Conservation (phyloP, 2,797 vertebrate genomes). For the Dermochelys coriacea region DNA sequence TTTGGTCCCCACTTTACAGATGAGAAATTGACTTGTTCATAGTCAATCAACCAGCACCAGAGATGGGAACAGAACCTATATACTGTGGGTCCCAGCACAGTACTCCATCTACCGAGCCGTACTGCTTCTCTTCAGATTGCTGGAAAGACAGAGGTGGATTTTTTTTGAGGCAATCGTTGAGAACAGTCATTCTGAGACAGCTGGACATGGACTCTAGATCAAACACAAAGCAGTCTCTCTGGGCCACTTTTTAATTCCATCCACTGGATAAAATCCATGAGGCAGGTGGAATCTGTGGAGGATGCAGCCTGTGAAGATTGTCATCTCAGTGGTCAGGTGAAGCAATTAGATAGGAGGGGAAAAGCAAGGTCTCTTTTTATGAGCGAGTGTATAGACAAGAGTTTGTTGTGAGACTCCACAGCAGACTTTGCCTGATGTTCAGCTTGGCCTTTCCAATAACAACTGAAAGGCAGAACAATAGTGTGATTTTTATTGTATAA, state of each 20-base stretch:
- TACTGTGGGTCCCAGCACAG: not conserved
- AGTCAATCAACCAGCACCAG: not conserved
- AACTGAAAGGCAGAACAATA: not conserved
- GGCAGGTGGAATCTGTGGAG: not conserved
- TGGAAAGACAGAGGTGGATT: not conserved
- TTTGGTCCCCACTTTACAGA: not conserved
- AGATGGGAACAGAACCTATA: not conserved
- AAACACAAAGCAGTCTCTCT: not conserved
- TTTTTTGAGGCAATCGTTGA: not conserved
- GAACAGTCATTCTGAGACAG: not conserved
- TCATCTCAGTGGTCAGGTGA: slow-evolving; percentile 11
- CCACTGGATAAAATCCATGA: not conserved
- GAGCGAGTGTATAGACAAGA: slow-evolving; percentile 14
- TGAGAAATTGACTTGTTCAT: rapidly evolving
- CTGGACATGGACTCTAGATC: not conserved
- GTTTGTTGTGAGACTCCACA: not conserved
- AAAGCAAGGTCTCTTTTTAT: not conserved
- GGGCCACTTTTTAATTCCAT: slow-evolving; percentile 10
- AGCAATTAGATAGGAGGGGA: not conserved
- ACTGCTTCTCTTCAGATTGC: not conserved
- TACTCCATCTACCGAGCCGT: not conserved
- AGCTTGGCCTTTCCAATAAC: not conserved
- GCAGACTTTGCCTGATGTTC: not conserved
- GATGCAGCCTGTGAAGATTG: slow-evolving; percentile 12
- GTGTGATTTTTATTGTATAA: rapidly evolving